Evolutionary conservation across 1,140 invertebrate species (phyloP), one percentile per base, ranked within the genome.

Genomic region (Laupala kohalensis): DNA sequence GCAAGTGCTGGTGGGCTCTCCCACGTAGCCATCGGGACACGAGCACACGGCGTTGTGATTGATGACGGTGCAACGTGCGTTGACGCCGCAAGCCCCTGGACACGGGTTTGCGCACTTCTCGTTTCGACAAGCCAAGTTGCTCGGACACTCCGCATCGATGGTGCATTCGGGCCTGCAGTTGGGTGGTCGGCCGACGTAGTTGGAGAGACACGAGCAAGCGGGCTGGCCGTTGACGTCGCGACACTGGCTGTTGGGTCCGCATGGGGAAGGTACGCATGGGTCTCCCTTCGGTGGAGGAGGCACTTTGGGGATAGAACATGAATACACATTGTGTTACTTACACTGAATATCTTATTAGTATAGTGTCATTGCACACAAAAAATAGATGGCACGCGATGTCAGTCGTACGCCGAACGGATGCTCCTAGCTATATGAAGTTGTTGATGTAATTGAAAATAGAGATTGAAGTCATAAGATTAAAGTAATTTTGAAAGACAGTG

Each of bases 21-120:
- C 93, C 71, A 87, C 86, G 78, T 90, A 89, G 78, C 92, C 90
- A 72, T 88, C 83, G 74, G 84, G 80, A 77, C 89, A 91, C 69
- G 83, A 86, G 77, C 92, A 94, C 73, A 89, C 81, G 13, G 91
- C 87, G 71, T 85, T 83, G 77, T 93, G 92, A 78, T 91, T 92
- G 64, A 90, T 83, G n/a, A 92, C 90, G 69, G 84, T 86, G 80
- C 91, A 93, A 72, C 83, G 84, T 1, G 90, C 90, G 78, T 88
- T 83, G 69, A 87, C 78, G 71, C 92, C 92, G 78, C 93, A 95
- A 25, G 87, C 84, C 69, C 90, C 90, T 26, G 85, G 80, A 78
- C 92, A 95, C 69, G 92, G 92, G 80, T 94, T 89, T 70, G 86
- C 84, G 80, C 92, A 95, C 78, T 87, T 88, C 76, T 92, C 88